A percentile compares a stretch with the other conserved stretches of the same genome.
Evolutionary conservation across 2,113 vertebrate species (phyloP).

Genomic region (Passer domesticus): DNA sequence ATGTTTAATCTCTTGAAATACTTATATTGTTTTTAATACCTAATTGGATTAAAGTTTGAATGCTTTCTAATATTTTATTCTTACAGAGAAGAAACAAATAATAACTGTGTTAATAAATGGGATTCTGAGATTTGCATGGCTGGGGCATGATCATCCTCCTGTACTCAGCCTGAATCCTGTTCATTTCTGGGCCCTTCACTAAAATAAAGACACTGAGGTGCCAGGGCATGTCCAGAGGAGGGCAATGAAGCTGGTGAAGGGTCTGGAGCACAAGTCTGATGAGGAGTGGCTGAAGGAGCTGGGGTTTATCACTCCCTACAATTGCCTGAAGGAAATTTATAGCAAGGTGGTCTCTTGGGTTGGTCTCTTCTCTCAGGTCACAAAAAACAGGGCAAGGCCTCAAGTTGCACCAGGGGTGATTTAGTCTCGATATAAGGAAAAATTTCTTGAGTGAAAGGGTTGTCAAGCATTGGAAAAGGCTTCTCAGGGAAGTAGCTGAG

Average conservation of each 20-base stretch:
- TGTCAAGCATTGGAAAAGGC: not conserved
- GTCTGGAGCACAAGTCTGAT: not conserved
- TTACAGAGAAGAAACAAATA: not conserved
- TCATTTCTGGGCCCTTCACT: not conserved
- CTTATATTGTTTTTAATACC: not conserved
- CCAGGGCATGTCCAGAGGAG: not conserved
- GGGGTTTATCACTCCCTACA: not conserved
- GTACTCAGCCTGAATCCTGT: not conserved
- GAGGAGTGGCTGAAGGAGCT: not conserved
- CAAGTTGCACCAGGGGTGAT: not conserved
- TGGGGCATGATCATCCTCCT: not conserved
- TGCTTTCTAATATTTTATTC: not conserved
- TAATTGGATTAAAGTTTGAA: not conserved
- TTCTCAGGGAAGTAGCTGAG: too few relatives aligned
- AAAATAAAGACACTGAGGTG: not conserved
- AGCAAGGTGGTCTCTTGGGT: not conserved
- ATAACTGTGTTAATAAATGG: not conserved
- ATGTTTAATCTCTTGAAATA: not conserved
- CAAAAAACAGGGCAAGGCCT: not conserved
- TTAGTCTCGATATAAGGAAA: not conserved
- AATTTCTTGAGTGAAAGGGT: not conserved
- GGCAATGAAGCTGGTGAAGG: not conserved
- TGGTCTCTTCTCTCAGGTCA: not conserved
- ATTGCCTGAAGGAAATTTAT: not conserved
- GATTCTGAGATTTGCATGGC: not conserved